Base-by-base conservation (phyloP, 2,888 invertebrate species). In the Leptopterna dolabrata region DNA sequence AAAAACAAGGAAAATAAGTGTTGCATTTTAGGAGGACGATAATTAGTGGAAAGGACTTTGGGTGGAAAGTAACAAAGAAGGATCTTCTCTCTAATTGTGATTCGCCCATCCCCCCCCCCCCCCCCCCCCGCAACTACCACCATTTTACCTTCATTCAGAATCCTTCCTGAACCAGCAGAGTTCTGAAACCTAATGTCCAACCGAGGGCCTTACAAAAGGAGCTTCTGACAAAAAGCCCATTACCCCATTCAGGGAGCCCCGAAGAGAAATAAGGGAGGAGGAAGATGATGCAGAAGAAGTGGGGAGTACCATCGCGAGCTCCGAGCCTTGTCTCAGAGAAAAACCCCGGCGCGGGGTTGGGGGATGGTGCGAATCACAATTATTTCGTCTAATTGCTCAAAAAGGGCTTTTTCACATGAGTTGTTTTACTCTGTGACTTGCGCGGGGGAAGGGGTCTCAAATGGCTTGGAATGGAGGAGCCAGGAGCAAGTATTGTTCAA, bases 361-460 rank as follows among this genome's bases (percentile, higher is more conserved):
- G 63, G 29, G 41, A n/a, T 63, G 63, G 83, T 47, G 70, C 88
- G 88, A 88, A 88, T 88, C 88, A 88, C 88, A 88, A 88, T 88
- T 88, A 88, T 88, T 87, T 27, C 19, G 88, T 88, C 80, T 88
- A 88, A 88, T 88, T 88, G 88, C 87, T 88, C 88, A 88, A 88
- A 88, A 88, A 88, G 88, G 63, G 88, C 82, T 85, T 88, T 87
- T 88, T 88, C 88, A 88, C 88, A 88, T 88, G 88, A 88, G 88
- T 88, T 88, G 87, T 76, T 78, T 87, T 86, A 43, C 70, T 78
- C 85, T 73, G 36, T 47, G 86, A 80, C 55, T 78, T 70, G 78
- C 7, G 71, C 24, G 27, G 41, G 71, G 80, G 41, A 36, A 27
- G 41, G 78, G 55, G 85, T n/a, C 85, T 85, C 85, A 85, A 85